These are phyloP conservation scores for Rhinella marina DNA, from an alignment of 2,797 vertebrate genomes.

Conservation along the genomic window DNA sequence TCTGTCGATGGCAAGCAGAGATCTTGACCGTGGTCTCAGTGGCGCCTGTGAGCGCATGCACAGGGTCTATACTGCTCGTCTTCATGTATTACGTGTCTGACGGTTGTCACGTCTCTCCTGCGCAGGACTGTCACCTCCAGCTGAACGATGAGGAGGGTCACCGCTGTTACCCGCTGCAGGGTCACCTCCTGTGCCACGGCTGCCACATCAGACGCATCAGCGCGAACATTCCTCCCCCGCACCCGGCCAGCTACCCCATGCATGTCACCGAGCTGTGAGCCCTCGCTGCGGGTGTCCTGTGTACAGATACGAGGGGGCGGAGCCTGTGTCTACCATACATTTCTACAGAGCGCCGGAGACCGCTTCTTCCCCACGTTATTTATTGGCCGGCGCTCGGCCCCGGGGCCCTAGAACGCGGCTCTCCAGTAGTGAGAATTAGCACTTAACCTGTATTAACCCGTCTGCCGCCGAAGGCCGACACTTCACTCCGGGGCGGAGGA, in stretches of 20 bases:
- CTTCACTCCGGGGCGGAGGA: background rate
- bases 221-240: conserved; percentile 75
- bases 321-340: conserved; percentile 7
- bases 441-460: conserved; percentile 52
- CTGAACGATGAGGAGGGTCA: conserved; percentile 95
- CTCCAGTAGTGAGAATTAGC: conserved; percentile 27
- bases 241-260: conserved; percentile 83
- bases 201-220: conserved; percentile 93
- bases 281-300: background rate
- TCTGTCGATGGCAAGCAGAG: no score
- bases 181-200: conserved; percentile 91
- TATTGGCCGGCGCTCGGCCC: conserved; percentile 31
- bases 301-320: background rate
- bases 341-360: background rate
- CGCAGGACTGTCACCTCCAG: conserved; percentile 92
- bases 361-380: conserved; percentile 30
- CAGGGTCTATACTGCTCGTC: no score
- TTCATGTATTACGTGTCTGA: background rate
- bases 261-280: conserved; percentile 94
- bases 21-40: no score
- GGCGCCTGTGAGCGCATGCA: no score
- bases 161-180: conserved; percentile 94
- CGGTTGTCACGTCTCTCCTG: background rate
- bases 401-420: background rate
- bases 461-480: background rate